phyloP scores from a whole-genome alignment of 2,888 invertebrate species.

The Cerceris rybyensis region DNA sequence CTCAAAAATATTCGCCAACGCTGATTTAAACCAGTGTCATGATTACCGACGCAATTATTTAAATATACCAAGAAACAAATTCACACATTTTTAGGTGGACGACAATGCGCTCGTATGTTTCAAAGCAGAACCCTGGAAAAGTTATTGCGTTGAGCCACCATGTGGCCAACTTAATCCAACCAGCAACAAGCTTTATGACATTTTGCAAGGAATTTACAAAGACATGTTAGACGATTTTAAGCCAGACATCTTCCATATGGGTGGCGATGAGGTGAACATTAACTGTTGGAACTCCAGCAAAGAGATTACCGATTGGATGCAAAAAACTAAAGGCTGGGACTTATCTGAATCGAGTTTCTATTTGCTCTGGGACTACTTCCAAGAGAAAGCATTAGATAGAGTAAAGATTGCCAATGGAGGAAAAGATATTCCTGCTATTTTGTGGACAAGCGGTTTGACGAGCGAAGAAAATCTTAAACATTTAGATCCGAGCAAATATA shows the following conservation, averaged over 20 bases:
- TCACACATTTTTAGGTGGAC: slow-evolving; percentile 66
- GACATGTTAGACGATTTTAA: slow-evolving; percentile 89
- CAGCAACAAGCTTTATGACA: slow-evolving; percentile 87
- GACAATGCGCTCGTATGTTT: slow-evolving; percentile 77
- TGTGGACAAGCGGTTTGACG: slow-evolving; percentile 93
- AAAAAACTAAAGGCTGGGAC: slow-evolving; percentile 84
- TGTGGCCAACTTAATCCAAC: slow-evolving; percentile 92
- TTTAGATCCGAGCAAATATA: slow-evolving; percentile 89
- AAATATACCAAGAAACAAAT: not conserved
- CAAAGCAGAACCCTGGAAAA: slow-evolving; percentile 88
- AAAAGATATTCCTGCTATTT: slow-evolving; percentile 85
- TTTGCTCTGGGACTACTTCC: slow-evolving; percentile 84
- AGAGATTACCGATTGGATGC: slow-evolving; percentile 88
- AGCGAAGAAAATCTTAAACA: slow-evolving; percentile 86
- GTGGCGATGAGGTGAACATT: slow-evolving; percentile 90
- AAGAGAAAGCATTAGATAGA: slow-evolving; percentile 85
- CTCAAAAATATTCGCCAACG: no score
- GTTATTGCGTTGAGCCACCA: slow-evolving; percentile 91
- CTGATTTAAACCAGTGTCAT: not conserved
- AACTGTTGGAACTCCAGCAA: slow-evolving; percentile 90
- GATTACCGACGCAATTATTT: not conserved
- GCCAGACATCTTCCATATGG: slow-evolving; percentile 93
- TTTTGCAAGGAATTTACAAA: slow-evolving; percentile 87
- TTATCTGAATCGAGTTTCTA: slow-evolving; percentile 81
- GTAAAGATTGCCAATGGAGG: slow-evolving; percentile 83